Percentiles rank a stretch among this genome's conserved stretches.
These are phyloP conservation scores for Ammodytes marinus DNA, from an alignment of 2,113 vertebrate species.

Conservation along the genomic window DNA sequence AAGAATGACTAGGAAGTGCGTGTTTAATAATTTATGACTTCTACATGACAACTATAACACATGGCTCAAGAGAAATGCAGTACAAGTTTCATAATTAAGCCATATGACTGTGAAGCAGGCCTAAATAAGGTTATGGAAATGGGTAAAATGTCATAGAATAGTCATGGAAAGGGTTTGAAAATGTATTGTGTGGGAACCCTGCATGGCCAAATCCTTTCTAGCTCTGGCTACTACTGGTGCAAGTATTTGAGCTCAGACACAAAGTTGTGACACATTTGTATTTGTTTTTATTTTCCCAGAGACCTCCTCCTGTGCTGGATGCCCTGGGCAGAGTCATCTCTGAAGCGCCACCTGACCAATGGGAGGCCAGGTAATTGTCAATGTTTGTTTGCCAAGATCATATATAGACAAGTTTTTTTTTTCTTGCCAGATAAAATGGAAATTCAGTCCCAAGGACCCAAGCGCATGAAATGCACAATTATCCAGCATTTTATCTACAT, in stretches of 20 bases:
- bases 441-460: background rate
- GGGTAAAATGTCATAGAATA: no score
- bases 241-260: background rate
- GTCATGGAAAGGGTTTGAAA: no score
- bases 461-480: background rate
- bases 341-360: constrained; percentile 96
- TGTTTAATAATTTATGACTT: no score
- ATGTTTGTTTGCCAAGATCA: background rate
- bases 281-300: constrained; percentile 79
- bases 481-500: background rate
- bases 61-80: no score
- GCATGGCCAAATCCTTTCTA: background rate
- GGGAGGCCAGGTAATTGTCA: constrained; percentile 93
- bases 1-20: no score
- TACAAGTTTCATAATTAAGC: no score
- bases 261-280: background rate
- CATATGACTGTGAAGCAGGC: no score
- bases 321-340: constrained; percentile 96
- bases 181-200: no score
- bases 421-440: background rate
- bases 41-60: no score
- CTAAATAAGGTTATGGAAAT: no score
- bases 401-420: background rate
- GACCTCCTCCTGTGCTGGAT: constrained; percentile 95
- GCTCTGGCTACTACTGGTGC: background rate